phyloP scores from a whole-genome alignment of 2,797 vertebrate genomes.

The Artibeus jamaicensis region DNA sequence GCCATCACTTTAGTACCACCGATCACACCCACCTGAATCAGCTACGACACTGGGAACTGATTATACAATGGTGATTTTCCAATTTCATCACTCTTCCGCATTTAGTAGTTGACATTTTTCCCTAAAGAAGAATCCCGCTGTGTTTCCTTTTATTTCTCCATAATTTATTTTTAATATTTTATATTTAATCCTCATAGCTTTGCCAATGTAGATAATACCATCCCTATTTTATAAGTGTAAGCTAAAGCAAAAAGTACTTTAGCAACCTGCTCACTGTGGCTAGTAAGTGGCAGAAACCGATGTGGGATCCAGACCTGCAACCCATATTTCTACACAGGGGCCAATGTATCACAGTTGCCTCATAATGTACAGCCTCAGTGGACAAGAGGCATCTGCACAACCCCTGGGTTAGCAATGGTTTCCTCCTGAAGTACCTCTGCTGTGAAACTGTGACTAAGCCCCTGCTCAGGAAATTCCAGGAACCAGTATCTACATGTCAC shows the following conservation, averaged over 20 bases:
- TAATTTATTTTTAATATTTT: slow-evolving; percentile 1
- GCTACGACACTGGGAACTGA: neutral
- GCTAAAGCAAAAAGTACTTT: neutral
- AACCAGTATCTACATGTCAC: neutral
- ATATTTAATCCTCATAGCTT: neutral
- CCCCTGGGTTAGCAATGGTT: neutral
- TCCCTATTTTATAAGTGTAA: neutral
- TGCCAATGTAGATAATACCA: neutral
- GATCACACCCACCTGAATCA: neutral
- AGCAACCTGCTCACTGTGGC: neutral
- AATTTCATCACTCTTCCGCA: neutral
- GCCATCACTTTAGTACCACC: neutral
- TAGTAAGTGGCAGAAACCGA: neutral
- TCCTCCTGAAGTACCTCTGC: neutral
- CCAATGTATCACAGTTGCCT: neutral
- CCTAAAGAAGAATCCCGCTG: neutral
- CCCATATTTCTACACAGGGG: neutral
- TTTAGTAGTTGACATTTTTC: neutral
- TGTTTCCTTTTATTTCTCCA: neutral
- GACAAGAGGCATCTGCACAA: neutral
- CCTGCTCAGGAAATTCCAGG: neutral
- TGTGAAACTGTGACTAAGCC: neutral
- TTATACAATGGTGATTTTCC: neutral
- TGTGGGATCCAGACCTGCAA: neutral
- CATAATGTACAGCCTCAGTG: neutral